Percentiles rank a stretch among this genome's conserved stretches.
Evolutionary conservation across 2,797 vertebrate species (phyloP).

Genomic region (Leptatherina wallacei): DNA sequence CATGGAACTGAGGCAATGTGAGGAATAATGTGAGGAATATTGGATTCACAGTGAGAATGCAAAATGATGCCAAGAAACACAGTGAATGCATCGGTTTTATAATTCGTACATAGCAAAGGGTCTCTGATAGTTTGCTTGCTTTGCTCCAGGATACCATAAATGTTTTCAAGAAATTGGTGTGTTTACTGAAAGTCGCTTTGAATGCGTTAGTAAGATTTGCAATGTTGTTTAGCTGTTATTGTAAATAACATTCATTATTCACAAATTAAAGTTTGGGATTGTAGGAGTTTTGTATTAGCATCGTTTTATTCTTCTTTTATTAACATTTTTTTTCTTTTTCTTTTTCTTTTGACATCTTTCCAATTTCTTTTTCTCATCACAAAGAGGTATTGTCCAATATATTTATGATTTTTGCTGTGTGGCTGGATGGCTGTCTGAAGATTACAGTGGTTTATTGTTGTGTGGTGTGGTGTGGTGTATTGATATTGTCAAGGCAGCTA

Average conservation of each 20-base stretch:
- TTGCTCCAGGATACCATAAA: background rate
- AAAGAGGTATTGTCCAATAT: no score
- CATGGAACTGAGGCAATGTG: background rate
- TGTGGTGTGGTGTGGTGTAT: background rate
- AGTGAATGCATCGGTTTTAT: background rate
- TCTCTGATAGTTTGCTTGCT: background rate
- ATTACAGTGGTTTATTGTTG: background rate
- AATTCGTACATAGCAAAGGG: background rate
- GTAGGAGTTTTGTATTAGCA: background rate
- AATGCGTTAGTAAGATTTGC: background rate
- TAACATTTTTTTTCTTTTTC: background rate
- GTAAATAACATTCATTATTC: background rate
- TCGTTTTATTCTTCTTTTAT: background rate
- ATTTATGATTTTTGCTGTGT: background rate
- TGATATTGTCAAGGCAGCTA: background rate
- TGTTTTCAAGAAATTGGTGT: background rate
- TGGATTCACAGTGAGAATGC: conserved; percentile 4
- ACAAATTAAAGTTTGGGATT: background rate
- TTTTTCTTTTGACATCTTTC: no score
- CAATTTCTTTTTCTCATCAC: no score
- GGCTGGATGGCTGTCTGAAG: background rate
- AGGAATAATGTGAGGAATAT: background rate
- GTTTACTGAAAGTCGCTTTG: background rate
- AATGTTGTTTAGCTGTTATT: background rate
- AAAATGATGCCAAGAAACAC: background rate